These are phyloP conservation scores for Excalfactoria chinensis DNA, from an alignment of 2,113 vertebrate genomes.

Conservation along the genomic window DNA sequence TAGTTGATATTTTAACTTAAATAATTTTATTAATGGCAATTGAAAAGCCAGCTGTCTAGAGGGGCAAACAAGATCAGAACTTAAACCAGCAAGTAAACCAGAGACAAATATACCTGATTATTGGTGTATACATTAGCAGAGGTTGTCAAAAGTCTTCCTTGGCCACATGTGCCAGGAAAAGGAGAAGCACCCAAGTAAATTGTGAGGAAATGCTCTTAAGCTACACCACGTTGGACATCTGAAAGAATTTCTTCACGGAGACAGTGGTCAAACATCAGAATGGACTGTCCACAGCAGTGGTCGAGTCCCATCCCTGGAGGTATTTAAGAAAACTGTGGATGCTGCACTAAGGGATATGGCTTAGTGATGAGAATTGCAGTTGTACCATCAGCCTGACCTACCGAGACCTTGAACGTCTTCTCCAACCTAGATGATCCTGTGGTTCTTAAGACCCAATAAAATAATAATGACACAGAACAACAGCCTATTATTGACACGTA, in stretches of 20 bases:
- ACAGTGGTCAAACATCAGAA: background rate
- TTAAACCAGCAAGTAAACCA: background rate
- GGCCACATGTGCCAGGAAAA: accelerated
- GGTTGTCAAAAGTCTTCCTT: background rate
- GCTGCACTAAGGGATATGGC: background rate
- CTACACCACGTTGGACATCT: background rate
- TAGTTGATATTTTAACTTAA: background rate
- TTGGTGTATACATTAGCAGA: background rate
- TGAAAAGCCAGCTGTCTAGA: background rate
- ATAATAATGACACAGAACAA: background rate
- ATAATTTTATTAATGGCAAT: background rate
- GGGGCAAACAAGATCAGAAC: background rate
- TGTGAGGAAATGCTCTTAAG: background rate
- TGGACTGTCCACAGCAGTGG: background rate
- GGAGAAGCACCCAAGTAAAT: background rate
- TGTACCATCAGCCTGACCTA: too few relatives aligned
- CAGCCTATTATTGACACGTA: background rate
- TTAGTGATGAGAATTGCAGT: background rate
- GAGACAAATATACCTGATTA: background rate
- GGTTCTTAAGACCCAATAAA: background rate
- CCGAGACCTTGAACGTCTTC: background rate
- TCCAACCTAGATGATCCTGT: background rate
- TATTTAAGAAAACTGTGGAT: background rate
- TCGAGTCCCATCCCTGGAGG: background rate
- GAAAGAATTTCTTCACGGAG: background rate